A percentile compares a stretch with the other conserved stretches of the same genome.
These are phyloP conservation scores for Onchidella celtica DNA, from an alignment of 2,888 invertebrate genomes.

Conservation along the genomic window DNA sequence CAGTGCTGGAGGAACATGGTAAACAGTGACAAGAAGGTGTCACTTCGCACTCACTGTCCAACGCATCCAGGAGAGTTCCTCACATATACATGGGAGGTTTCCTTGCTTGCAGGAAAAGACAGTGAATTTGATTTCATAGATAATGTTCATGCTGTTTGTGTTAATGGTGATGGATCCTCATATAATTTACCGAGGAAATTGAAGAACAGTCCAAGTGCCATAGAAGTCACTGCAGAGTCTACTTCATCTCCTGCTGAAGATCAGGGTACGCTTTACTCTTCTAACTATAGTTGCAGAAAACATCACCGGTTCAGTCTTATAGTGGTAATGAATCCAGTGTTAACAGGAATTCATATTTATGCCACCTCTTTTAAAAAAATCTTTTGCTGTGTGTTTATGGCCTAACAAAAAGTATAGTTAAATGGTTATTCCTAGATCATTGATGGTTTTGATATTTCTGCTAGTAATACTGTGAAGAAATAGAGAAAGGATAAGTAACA, in stretches of 20 bases:
- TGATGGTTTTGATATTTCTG: too few relatives aligned
- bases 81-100: constrained; percentile 66
- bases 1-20: constrained; percentile 63
- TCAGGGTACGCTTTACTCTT: neutral
- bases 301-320: too few relatives aligned
- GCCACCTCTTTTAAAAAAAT: too few relatives aligned
- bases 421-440: too few relatives aligned
- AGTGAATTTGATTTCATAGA: constrained; percentile 13
- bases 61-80: constrained; percentile 52
- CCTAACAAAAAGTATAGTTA: too few relatives aligned
- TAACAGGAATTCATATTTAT: too few relatives aligned
- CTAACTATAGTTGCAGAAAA: too few relatives aligned
- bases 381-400: too few relatives aligned
- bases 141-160: constrained; percentile 55
- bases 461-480: too few relatives aligned
- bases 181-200: constrained; percentile 40
- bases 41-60: constrained; percentile 63
- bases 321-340: too few relatives aligned
- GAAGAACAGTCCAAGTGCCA: neutral
- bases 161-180: constrained; percentile 61
- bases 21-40: constrained; percentile 68
- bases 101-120: constrained; percentile 23
- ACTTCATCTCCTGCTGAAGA: neutral
- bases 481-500: too few relatives aligned
- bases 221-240: neutral